Conservation (phyloP, 2,797 vertebrate genomes). For the Propithecus deckenii region DNA sequence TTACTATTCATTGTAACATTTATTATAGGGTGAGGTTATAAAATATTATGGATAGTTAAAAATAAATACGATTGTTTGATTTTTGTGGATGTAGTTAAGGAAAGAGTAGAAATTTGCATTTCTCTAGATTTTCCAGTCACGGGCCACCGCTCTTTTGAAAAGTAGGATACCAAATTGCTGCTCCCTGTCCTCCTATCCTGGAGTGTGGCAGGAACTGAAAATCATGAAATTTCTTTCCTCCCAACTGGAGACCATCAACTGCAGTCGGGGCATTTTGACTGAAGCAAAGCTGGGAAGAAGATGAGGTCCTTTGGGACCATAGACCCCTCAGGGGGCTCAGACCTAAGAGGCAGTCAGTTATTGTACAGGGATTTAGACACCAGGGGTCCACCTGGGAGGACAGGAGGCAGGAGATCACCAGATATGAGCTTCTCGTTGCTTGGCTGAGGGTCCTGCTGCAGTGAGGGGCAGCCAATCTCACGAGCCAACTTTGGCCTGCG, state of each 20-base stretch:
- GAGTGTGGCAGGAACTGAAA: fast-evolving
- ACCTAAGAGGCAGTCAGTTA: not conserved
- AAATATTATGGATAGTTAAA: not conserved
- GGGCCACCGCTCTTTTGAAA: not conserved
- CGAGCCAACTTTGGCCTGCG: fast-evolving
- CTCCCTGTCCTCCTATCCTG: not conserved
- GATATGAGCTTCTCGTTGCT: no score
- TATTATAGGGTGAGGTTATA: not conserved
- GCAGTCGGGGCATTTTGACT: not conserved
- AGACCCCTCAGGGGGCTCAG: not conserved
- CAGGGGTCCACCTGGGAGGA: no score
- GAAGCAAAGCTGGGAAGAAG: not conserved
- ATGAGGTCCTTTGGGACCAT: fast-evolving
- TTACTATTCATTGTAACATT: not conserved
- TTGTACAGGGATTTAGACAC: not conserved
- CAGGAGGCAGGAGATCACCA: fast-evolving
- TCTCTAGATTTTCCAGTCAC: not conserved
- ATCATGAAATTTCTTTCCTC: not conserved
- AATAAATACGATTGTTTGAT: not conserved
- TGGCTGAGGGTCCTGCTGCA: not conserved
- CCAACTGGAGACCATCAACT: not conserved
- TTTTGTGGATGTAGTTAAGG: not conserved
- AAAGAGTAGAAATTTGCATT: not conserved
- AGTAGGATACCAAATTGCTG: not conserved
- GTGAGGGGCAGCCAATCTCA: fast-evolving